These are phyloP conservation scores for Solea senegalensis DNA, from an alignment of 2,113 vertebrate species.

Conservation along the genomic window DNA sequence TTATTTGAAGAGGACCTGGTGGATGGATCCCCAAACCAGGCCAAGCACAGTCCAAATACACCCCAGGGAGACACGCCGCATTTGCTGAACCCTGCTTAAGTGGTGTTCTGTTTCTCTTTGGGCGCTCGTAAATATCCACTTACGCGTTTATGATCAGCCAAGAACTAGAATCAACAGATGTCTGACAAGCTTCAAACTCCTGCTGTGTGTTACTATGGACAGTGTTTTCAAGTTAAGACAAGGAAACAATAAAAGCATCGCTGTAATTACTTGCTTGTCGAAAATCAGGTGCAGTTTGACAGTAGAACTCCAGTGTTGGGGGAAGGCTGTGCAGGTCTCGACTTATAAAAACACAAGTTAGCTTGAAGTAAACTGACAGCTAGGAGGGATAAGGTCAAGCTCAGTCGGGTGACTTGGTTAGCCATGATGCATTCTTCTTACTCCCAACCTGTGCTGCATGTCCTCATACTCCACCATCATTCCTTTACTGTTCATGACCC, in stretches of 20 bases:
- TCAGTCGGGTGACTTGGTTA: constrained; percentile 16
- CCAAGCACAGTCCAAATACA: constrained; percentile 69
- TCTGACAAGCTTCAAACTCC: constrained; percentile 28
- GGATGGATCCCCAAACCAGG: constrained; percentile 63
- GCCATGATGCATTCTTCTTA: constrained; percentile 31
- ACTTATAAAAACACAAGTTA: constrained; percentile 48
- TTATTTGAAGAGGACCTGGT: constrained; percentile 65
- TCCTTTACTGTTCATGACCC: background rate
- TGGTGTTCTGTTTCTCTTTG: constrained; percentile 52
- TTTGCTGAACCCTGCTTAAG: constrained; percentile 60
- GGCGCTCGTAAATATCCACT: constrained; percentile 64
- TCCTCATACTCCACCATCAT: background rate
- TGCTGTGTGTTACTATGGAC: background rate
- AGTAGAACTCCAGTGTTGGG: constrained; percentile 19
- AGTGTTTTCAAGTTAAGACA: background rate
- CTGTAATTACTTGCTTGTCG: constrained; percentile 24
- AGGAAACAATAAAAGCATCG: background rate
- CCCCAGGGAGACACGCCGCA: constrained; percentile 62
- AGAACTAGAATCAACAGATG: constrained; percentile 59
- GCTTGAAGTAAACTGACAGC: constrained; percentile 36
- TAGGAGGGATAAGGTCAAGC: constrained; percentile 53
- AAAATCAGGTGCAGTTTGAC: constrained; percentile 16
- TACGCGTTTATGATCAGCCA: constrained; percentile 44
- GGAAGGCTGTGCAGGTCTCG: constrained; percentile 11
- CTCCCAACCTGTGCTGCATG: constrained; percentile 14